Evolutionary conservation across 1,140 invertebrate genomes (phyloP), one percentile per base, ranked within the genome.

Genomic region (Solen grandis): DNA sequence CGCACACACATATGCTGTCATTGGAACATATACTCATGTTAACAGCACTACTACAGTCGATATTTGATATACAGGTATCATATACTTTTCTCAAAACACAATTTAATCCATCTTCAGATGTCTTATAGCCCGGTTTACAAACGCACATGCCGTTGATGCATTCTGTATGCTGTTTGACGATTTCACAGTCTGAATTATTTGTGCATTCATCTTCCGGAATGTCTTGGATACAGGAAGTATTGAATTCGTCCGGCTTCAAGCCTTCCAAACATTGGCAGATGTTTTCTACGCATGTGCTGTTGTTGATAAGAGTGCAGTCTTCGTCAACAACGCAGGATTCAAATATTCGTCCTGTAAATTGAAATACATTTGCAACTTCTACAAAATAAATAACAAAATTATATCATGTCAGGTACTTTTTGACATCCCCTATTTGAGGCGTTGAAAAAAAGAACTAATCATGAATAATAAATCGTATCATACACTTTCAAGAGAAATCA

Each of bases 21-120:
- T 70, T 29, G n/a, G n/a, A 38, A 72, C 84, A 87, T 16, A 83
- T 33, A 60, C 78, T 82, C 19, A 36, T 62, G 38, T 72, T 57
- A 0, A 85, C 72, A n/a, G 79, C 77, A 33, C n/a, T 31, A n/a
- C 25, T 81, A 33, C 84, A 87, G 50, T 87, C 79, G 27, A 35
- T 36, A 33, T 82, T n/a, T n/a, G 38, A 16, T 10, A 27, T 13
- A 70, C 86, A 84, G 10, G 0, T 14, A 35, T 87, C 82, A n/a
- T 69, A 75, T 41, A 86, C 66, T 60, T 80, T 79, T 54, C 86
- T 22, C 33, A 38, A 16, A 3, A 14, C 13, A 73, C 85, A 86
- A 0, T 50, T 29, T 31, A 54, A 76, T 22, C 73, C 66, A 25
- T 59, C 59, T 10, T 68, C 55, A 55, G 29, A 50, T 13, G 54